A percentile compares a stretch with the other conserved stretches of the same genome.
Evolutionary conservation across 2,797 vertebrate genomes (phyloP).

Genomic region (Mastacembelus armatus): DNA sequence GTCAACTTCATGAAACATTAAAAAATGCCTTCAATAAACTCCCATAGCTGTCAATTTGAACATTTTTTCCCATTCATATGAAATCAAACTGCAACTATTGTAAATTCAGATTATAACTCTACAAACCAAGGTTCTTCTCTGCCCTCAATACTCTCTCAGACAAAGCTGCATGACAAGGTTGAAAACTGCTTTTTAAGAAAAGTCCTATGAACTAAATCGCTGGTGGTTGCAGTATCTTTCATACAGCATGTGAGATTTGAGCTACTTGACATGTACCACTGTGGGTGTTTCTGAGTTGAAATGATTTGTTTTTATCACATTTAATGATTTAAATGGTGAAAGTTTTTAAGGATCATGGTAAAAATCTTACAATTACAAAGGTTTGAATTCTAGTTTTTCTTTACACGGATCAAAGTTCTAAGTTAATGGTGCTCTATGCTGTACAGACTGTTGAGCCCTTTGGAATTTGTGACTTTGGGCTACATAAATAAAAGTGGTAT

Average conservation of each 20-base stretch:
- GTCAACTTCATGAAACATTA: too few relatives aligned
- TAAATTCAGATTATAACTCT: too few relatives aligned
- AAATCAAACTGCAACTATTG: too few relatives aligned
- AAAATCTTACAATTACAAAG: neutral
- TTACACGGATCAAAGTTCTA: neutral
- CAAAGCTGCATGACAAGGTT: neutral
- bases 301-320: neutral
- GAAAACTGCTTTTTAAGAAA: neutral
- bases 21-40: neutral
- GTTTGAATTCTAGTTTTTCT: neutral
- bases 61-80: too few relatives aligned
- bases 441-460: neutral
- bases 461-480: neutral
- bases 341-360: neutral
- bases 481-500: slow-evolving; percentile 3
- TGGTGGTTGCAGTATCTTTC: neutral
- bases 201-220: neutral
- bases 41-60: slow-evolving; percentile 2
- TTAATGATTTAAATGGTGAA: slow-evolving; percentile 9
- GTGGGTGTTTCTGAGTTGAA: neutral
- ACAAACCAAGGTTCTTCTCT: too few relatives aligned
- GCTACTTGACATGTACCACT: neutral
- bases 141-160: too few relatives aligned
- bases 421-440: neutral
- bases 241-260: neutral